phyloP scores from a whole-genome alignment of 2,113 vertebrate species.

The Corythornis madagascariensis region DNA sequence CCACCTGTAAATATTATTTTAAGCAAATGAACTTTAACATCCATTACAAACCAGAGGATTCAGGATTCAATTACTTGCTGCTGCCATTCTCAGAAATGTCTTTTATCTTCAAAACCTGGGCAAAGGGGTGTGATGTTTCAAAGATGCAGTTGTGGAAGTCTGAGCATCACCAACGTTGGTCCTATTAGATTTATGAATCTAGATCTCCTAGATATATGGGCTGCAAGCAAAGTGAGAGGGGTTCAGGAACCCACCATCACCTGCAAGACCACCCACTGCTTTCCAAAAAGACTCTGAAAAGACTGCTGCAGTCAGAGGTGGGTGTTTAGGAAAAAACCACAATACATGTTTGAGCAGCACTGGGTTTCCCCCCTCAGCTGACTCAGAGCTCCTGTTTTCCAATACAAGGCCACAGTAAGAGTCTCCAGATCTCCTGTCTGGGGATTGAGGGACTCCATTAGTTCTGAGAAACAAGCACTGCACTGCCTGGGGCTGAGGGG shows the following conservation, averaged over 20 bases:
- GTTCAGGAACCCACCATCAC: not conserved
- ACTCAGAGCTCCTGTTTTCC: not conserved
- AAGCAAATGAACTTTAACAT: not conserved
- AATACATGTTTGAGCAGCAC: not conserved
- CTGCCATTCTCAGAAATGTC: too few species aligned
- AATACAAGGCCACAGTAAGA: accelerated
- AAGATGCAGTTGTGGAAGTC: accelerated
- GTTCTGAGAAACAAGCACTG: not conserved
- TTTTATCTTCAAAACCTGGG: not conserved
- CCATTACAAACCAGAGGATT: not conserved
- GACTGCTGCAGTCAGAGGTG: not conserved
- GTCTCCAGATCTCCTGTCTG: accelerated
- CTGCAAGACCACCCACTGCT: accelerated
- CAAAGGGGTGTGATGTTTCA: accelerated
- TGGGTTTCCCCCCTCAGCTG: not conserved
- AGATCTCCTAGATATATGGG: accelerated
- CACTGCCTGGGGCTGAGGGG: not conserved
- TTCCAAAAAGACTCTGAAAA: not conserved
- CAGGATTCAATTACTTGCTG: not conserved
- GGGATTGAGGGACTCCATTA: accelerated
- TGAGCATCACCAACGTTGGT: accelerated
- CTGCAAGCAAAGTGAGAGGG: accelerated
- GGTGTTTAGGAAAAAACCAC: accelerated
- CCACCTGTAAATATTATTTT: not conserved
- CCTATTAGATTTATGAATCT: too few species aligned